Conservation (phyloP, 2,113 vertebrate genomes). For the Oryzias woworae region DNA sequence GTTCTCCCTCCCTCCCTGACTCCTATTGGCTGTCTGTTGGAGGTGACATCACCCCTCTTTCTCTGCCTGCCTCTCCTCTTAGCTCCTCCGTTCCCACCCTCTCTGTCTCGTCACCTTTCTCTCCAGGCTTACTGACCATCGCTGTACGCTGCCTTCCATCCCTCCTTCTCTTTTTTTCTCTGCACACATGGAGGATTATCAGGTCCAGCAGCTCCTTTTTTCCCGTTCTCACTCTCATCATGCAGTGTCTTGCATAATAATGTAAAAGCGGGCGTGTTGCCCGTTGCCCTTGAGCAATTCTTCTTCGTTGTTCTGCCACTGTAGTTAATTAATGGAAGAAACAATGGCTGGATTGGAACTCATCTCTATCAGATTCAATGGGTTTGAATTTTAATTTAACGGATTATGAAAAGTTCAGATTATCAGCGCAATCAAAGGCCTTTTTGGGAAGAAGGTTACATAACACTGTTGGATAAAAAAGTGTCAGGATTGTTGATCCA, state of each 20-base stretch:
- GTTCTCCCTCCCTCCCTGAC: constrained; percentile 61
- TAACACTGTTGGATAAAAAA: constrained; percentile 45
- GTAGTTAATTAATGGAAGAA: constrained; percentile 27
- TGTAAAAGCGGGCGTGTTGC: constrained; percentile 12
- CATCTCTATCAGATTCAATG: constrained; percentile 9
- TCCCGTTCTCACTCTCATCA: constrained; percentile 19
- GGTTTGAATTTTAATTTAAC: constrained; percentile 38
- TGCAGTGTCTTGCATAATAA: constrained; percentile 34
- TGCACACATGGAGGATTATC: constrained; percentile 33
- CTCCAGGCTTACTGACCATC: constrained; percentile 66
- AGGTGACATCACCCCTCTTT: constrained; percentile 77
- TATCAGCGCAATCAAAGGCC: constrained; percentile 41
- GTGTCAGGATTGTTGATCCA: constrained; percentile 16
- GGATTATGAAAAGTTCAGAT: constrained; percentile 21
- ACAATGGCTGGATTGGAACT: constrained; percentile 17
- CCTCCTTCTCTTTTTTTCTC: constrained; percentile 23
- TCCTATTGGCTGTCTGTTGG: constrained; percentile 73
- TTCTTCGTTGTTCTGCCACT: constrained; percentile 8
- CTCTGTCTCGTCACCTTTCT: constrained; percentile 52
- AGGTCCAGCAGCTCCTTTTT: constrained; percentile 28
- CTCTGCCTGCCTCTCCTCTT: constrained; percentile 56
- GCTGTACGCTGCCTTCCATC: constrained; percentile 56
- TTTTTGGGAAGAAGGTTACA: constrained; percentile 36
- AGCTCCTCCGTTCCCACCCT: constrained; percentile 42
- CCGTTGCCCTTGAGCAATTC: constrained; percentile 12